Conservation (phyloP, 53 echinoderm and acorn worm species). For the Temnopleurus reevesii region DNA sequence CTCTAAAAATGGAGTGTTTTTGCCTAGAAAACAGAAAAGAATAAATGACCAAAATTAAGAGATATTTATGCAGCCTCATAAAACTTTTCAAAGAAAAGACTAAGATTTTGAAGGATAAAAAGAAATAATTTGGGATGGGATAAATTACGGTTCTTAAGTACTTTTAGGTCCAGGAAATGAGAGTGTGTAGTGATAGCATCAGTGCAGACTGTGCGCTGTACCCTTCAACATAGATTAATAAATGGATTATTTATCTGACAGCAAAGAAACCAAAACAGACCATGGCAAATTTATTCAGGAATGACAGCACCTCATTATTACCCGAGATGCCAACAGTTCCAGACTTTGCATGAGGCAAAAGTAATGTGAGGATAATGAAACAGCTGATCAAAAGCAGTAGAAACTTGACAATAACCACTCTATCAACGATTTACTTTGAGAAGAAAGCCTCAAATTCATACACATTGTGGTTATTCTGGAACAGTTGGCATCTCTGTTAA, state of each 20-base stretch:
- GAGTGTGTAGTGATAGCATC: slow-evolving; percentile 53
- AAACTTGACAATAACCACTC: too few species aligned
- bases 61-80: not conserved
- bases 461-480: too few species aligned
- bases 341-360: too few species aligned
- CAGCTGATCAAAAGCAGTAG: too few species aligned
- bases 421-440: too few species aligned
- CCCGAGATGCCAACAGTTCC: too few species aligned
- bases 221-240: slow-evolving; percentile 31
- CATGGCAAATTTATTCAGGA: not conserved
- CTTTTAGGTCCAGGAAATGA: slow-evolving; percentile 7
- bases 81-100: not conserved
- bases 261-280: not conserved
- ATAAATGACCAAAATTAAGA: not conserved
- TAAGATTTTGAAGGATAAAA: not conserved
- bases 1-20: slow-evolving; percentile 50
- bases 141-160: not conserved
- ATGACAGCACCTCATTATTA: too few species aligned
- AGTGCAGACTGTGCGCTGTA: slow-evolving; percentile 32
- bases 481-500: too few species aligned
- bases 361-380: too few species aligned
- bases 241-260: slow-evolving; percentile 27
- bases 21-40: not conserved
- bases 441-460: too few species aligned
- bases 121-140: slow-evolving; percentile 1